phyloP scores from a whole-genome alignment of 2,113 vertebrate species.

The Trochalopteron elliotii region DNA sequence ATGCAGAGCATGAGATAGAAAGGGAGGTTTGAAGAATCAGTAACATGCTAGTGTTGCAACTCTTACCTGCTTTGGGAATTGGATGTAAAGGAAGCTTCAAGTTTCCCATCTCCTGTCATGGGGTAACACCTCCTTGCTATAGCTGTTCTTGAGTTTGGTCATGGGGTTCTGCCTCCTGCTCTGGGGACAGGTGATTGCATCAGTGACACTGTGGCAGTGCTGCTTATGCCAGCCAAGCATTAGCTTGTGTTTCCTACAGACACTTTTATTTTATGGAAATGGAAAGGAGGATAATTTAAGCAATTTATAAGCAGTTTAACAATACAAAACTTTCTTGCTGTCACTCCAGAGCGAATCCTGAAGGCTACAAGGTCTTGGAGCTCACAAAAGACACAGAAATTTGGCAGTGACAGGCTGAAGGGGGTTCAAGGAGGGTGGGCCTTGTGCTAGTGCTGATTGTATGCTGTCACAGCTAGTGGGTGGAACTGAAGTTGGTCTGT shows the following conservation, averaged over 20 bases:
- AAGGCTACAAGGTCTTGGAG: background rate
- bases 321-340: background rate
- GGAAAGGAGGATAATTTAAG: background rate
- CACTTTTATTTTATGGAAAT: background rate
- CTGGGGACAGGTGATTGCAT: background rate
- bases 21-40: background rate
- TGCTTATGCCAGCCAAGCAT: background rate
- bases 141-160: background rate
- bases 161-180: background rate
- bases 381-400: background rate
- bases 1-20: background rate
- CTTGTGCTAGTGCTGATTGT: background rate
- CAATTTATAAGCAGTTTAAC: background rate
- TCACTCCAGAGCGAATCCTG: background rate
- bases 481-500: too few relatives aligned
- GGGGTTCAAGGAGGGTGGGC: background rate
- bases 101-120: background rate
- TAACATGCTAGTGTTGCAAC: background rate
- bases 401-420: background rate
- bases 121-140: background rate
- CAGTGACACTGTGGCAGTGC: background rate
- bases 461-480: background rate
- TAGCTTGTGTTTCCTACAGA: background rate
- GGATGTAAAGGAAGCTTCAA: background rate
- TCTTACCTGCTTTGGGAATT: background rate